Base-by-base conservation (phyloP, 2,113 vertebrate species). In the Sander lucioperca region DNA sequence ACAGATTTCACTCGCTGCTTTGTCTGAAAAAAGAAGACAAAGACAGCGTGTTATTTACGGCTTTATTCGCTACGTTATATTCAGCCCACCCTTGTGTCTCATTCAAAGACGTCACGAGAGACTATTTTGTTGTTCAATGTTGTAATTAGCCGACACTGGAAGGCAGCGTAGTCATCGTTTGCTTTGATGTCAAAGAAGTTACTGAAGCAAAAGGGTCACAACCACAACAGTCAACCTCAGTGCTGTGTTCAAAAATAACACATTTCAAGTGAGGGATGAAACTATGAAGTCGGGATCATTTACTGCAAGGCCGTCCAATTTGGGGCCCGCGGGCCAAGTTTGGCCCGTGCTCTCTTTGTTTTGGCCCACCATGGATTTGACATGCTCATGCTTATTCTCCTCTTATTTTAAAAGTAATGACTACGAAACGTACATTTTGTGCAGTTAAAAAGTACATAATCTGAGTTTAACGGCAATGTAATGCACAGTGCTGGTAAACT, bases 181-280 rank as follows among this genome's bases (percentile, higher is more conserved):
- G 10, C 50, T 59, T 72, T 64, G 23, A 57, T 48, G 25, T 74
- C 39, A 48, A n/a, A 72, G 54, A 56, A 16, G 43, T 36, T 21
- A 47, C 58, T 67, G 27, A 65, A 72, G 85, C 45, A 74, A 66
- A 65, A 74, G 33, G 23, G 12, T 77, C 33, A 23, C 18, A 74
- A 78, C 77, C 67, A 71, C 64, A 70, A 74, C 72, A 13, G 6
- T 64, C 58, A 51, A 66, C 66, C 61, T 82, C 77, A 72, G 80
- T 64, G 70, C 70, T 66, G 50, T 27, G 45, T 62, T 51, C 1
- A 39, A 27, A 43, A 69, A 72, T 14, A 65, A 61, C 47, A 58
- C 25, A 54, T 74, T 69, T 33, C 21, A 68, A 61, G 27, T 50
- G 47, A 77, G n/a, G 51, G 21, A 53, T 47, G 43, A 57, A 70